Evolutionary conservation across 2,797 vertebrate species (phyloP).

Genomic region (Varecia variegata): DNA sequence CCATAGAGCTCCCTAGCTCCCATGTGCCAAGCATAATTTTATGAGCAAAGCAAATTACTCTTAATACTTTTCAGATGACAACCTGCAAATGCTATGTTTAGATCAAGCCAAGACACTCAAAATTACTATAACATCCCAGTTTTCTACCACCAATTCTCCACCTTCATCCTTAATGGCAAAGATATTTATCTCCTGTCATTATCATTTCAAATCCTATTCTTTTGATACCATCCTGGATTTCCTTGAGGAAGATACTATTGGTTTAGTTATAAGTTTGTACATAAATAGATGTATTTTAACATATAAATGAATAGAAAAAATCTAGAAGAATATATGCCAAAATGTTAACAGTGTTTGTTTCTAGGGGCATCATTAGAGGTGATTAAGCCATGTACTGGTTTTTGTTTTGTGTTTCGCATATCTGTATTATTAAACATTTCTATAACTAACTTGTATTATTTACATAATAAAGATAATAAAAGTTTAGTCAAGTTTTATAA

Average conservation of each 20-base stretch:
- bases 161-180: background rate
- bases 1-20: background rate
- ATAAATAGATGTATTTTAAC: background rate
- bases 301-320: background rate
- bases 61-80: background rate
- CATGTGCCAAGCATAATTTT: background rate
- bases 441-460: background rate
- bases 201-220: background rate
- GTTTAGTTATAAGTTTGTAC: background rate
- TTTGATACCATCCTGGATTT: background rate
- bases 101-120: background rate
- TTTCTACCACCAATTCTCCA: background rate
- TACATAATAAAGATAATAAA: background rate
- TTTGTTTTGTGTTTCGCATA: background rate
- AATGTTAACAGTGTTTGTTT: background rate
- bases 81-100: background rate
- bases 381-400: background rate
- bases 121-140: background rate
- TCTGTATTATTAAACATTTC: background rate
- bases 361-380: background rate
- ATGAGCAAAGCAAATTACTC: background rate
- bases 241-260: background rate
- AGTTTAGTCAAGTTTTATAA: background rate
- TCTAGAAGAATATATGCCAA: background rate
- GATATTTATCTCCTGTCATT: background rate